These are phyloP conservation scores for Eulithis testata DNA, from an alignment of 2,888 invertebrate species.

Conservation along the genomic window DNA sequence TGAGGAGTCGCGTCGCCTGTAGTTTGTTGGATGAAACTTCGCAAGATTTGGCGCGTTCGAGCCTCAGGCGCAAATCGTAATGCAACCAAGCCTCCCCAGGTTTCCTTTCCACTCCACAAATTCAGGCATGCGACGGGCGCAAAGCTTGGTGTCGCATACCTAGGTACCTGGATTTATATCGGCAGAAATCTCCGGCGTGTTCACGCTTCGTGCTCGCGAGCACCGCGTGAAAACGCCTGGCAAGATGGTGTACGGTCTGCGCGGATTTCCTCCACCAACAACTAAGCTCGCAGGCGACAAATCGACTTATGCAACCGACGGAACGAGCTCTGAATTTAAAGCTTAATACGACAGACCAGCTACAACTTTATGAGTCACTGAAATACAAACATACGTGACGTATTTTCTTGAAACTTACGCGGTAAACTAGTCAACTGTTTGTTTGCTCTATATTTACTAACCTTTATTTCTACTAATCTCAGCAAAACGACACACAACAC, in stretches of 20 bases:
- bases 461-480: background rate
- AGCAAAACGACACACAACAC: conserved; percentile 7
- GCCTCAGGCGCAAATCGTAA: conserved; percentile 64
- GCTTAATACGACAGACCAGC: conserved; percentile 25
- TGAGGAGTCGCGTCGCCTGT: conserved; percentile 33
- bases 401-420: conserved; percentile 20
- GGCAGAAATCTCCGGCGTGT: conserved; percentile 73
- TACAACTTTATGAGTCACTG: conserved; percentile 25
- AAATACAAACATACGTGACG: conserved; percentile 9
- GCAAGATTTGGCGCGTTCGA: conserved; percentile 65
- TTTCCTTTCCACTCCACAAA: conserved; percentile 72
- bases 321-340: conserved; percentile 45
- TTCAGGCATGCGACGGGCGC: conserved; percentile 69
- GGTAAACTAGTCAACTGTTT: conserved; percentile 6
- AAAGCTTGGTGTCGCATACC: conserved; percentile 66
- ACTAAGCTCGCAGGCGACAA: conserved; percentile 54
- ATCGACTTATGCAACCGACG: conserved; percentile 48
- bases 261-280: conserved; percentile 55
- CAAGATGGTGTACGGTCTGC: conserved; percentile 60
- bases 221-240: conserved; percentile 66
- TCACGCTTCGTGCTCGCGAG: conserved; percentile 64
- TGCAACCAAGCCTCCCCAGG: conserved; percentile 56
- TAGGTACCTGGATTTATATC: conserved; percentile 72
- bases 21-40: conserved; percentile 53
- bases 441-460: conserved; percentile 1